Conservation (phyloP, 2,113 vertebrate genomes). For the Corvus cornix region DNA sequence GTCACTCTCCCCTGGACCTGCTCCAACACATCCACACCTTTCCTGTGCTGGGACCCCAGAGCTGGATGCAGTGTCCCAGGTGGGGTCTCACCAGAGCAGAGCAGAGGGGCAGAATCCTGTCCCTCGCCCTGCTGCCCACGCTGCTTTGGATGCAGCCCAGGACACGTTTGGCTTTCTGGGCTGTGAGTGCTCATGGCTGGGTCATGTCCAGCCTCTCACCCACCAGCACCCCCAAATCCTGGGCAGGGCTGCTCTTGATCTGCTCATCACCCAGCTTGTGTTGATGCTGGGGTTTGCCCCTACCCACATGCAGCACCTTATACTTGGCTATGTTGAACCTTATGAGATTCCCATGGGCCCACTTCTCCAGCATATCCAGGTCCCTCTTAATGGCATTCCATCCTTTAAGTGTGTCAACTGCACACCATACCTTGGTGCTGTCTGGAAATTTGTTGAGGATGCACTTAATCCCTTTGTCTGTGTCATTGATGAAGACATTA, state of each 20-base stretch:
- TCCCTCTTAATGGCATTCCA: too few species aligned
- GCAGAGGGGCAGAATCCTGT: neutral
- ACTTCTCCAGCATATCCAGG: neutral
- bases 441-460: neutral
- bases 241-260: too few species aligned
- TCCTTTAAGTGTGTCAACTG: neutral
- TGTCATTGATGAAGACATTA: neutral
- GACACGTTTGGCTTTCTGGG: neutral
- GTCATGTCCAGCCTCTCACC: neutral
- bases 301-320: neutral
- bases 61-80: neutral
- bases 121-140: neutral
- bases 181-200: rapidly evolving
- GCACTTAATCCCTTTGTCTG: neutral
- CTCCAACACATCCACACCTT: neutral
- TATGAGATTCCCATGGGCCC: too few species aligned
- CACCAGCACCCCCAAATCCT: neutral
- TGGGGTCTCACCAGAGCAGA: neutral
- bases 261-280: neutral
- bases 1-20: neutral
- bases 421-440: too few species aligned
- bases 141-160: neutral
- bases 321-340: neutral
- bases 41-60: neutral
- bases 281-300: too few species aligned